These are phyloP conservation scores for Mythimna ferrago DNA, from an alignment of 2,888 invertebrate species.

Conservation along the genomic window DNA sequence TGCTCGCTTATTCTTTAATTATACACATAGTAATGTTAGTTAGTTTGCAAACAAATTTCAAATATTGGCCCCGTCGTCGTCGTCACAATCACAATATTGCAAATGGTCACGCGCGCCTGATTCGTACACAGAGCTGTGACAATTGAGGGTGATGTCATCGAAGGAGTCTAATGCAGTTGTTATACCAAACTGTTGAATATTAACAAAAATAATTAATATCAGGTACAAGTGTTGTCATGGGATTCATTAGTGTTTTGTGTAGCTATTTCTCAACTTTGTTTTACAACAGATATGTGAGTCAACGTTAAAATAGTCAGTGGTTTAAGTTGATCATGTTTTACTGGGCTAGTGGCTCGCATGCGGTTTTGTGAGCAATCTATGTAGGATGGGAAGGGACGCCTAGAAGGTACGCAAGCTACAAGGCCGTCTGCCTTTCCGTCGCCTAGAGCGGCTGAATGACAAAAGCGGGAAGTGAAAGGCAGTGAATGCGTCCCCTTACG, in stretches of 20 bases:
- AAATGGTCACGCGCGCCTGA: conserved; percentile 62
- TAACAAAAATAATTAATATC: conserved; percentile 37
- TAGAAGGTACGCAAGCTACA: conserved; percentile 84
- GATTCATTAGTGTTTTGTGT: conserved; percentile 34
- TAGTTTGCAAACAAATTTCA: conserved; percentile 60
- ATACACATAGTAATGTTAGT: conserved; percentile 34
- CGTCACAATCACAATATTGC: conserved; percentile 47
- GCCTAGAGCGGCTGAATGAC: conserved; percentile 86
- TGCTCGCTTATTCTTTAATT: conserved; percentile 73
- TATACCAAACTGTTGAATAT: conserved; percentile 31
- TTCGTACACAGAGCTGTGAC: conserved; percentile 49
- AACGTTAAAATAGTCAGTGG: conserved; percentile 21
- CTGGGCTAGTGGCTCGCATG: conserved; percentile 37
- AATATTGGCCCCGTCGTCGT: conserved; percentile 61
- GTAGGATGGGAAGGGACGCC: conserved; percentile 84
- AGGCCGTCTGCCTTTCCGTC: conserved; percentile 88
- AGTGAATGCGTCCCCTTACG: conserved; percentile 88
- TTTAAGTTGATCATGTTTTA: conserved; percentile 23
- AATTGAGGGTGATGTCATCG: conserved; percentile 70
- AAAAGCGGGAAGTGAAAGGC: conserved; percentile 91
- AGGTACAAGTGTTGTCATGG: conserved; percentile 36
- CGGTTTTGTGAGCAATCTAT: conserved; percentile 62
- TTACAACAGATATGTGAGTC: conserved; percentile 18
- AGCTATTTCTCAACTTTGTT: conserved; percentile 29
- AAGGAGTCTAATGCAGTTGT: conserved; percentile 58